Base-by-base conservation (phyloP, 2,888 invertebrate genomes). In the Drosophila birchii region DNA sequence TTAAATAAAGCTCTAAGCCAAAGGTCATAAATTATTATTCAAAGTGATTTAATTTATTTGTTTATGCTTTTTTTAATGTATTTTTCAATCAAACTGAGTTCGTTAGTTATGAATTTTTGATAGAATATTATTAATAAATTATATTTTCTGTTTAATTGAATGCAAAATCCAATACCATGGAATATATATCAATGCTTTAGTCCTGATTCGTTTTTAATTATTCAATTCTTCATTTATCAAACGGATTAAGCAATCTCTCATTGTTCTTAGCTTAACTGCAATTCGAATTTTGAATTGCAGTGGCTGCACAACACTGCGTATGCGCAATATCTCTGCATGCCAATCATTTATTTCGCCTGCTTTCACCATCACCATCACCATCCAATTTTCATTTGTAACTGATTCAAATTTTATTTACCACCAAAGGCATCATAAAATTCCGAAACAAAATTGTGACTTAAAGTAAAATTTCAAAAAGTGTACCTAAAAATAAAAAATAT, bases 221-320 rank as follows among this genome's bases (percentile, higher is more conserved):
- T 20, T 9, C 5, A 34, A 51, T 51, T 51, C 20, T 34, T 14
- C 2, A 51, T 20, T 51, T 20, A 32, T 32, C 18, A 12, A 5
- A 18, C 7, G 7, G 18, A 49, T 47, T 47, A 29, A n/a, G 11
- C 5, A 2, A 43, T 1, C 3, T 11, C 3, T 26, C 2, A 29
- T 11, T 14, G 44, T 1, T 20, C 43, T 3, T 8, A 16, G 45
- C 8, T 23, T 29, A 29, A n/a, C n/a, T n/a, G 29, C 47, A 29
- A n/a, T 29, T 29, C 8, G 9, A 38, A 36, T 36, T 49, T 55
- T 43, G 16, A 16, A 11, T 47, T 51, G 26, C 66, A 69, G 45
- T 41, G 38, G 12, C 56, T 39, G 60, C 26, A 43, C 57, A 34
- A 66, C 66, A 57, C 49, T 60, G 83, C 83, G 81, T 68, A 77